A percentile compares a stretch with the other conserved stretches of the same genome.
Conservation (phyloP, 2,888 invertebrate species). For the Gibbula magus region DNA sequence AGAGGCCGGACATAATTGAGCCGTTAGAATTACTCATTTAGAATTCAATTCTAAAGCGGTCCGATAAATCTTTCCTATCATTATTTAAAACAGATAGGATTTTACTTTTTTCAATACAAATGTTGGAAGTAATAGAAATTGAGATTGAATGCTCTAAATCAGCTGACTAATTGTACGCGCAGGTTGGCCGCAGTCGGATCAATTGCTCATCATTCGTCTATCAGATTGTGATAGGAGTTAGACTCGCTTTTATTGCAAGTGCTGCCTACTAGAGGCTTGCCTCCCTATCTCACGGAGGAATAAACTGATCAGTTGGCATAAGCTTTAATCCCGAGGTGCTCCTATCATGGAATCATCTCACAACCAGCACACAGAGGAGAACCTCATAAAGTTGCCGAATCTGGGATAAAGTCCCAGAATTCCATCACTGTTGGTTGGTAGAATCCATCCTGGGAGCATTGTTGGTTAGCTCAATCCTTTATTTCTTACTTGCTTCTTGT, state of each 20-base stretch:
- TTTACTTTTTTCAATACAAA: neutral
- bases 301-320: constrained; percentile 18
- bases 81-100: neutral
- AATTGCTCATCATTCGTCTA: constrained; percentile 13
- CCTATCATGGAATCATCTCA: neutral
- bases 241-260: constrained; percentile 7
- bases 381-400: neutral
- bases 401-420: constrained; percentile 22
- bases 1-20: neutral
- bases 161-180: neutral
- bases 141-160: neutral
- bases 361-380: neutral
- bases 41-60: neutral
- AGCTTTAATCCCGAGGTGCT: constrained; percentile 19
- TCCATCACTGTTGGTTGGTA: neutral
- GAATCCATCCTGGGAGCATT: neutral
- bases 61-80: neutral
- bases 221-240: neutral
- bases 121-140: neutral
- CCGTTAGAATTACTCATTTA: neutral
- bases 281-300: neutral
- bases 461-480: neutral
- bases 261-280: neutral
- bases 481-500: neutral
- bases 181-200: neutral